Percentiles rank a stretch among this genome's conserved stretches.
These are phyloP conservation scores for Dolichallabes microphthalmus DNA, from an alignment of 2,113 vertebrate species.

Conservation along the genomic window DNA sequence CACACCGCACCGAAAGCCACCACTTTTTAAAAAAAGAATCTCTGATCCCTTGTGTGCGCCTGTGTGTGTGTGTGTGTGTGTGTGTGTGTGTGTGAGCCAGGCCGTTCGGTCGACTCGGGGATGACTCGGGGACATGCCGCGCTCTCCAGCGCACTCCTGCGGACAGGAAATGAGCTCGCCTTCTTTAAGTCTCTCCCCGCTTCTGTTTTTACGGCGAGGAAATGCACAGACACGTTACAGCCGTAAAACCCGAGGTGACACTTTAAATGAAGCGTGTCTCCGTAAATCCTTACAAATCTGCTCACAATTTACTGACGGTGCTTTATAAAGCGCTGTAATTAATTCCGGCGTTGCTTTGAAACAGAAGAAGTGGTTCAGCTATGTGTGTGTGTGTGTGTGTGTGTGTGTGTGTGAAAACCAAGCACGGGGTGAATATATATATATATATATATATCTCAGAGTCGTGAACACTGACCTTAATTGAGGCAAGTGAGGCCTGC, in stretches of 20 bases:
- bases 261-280: neutral
- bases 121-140: neutral
- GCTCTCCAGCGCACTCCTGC: neutral
- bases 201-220: neutral
- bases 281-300: neutral
- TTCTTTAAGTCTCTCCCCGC: neutral
- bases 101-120: neutral
- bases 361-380: neutral
- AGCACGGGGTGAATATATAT: too few relatives aligned
- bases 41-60: neutral
- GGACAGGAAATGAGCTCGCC: conserved; percentile 8
- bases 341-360: neutral
- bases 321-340: neutral
- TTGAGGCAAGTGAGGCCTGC: too few relatives aligned
- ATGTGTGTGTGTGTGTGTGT: neutral
- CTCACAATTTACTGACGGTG: neutral
- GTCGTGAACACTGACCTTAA: too few relatives aligned
- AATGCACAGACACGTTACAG: neutral
- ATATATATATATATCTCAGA: too few relatives aligned
- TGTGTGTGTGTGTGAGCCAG: neutral
- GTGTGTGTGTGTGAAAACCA: conserved; percentile 1
- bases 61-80: neutral
- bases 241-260: conserved; percentile 15
- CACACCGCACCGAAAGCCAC: conserved; percentile 25
- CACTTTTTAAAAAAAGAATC: conserved; percentile 1